These are phyloP conservation scores for Epinephelus awoara DNA, from an alignment of 2,797 vertebrate genomes.

Conservation along the genomic window DNA sequence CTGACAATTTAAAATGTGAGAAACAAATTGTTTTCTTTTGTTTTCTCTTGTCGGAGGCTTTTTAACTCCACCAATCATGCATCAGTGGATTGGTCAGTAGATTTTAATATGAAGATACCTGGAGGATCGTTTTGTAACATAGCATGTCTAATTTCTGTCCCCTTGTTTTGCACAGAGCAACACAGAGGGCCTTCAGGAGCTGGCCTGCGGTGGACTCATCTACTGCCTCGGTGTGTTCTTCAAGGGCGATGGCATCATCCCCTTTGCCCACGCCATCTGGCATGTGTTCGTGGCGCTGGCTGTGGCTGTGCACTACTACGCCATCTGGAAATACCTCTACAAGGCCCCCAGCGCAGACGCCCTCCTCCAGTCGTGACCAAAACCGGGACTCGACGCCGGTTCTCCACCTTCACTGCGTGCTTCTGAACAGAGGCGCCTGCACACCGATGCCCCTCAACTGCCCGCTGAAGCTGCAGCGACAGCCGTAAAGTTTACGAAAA, in stretches of 20 bases:
- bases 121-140: no score
- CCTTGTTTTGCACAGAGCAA: conserved; percentile 86
- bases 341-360: no score
- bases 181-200: conserved; percentile 92
- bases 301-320: no score
- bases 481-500: conserved; percentile 75
- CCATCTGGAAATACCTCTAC: no score
- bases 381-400: neutral
- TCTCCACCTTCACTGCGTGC: accelerated
- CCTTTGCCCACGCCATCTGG: no score
- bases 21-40: no score
- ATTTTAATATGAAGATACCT: no score
- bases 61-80: no score
- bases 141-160: neutral
- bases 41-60: no score
- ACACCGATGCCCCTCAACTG: conserved; percentile 33
- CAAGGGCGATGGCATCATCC: conserved; percentile 97
- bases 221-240: conserved; percentile 99
- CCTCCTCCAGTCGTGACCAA: conserved; percentile 49
- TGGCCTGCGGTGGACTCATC: conserved; percentile 94
- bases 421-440: neutral
- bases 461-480: conserved; percentile 53
- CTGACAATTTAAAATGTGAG: no score
- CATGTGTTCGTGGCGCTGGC: no score
- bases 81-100: no score